A percentile compares a stretch with the other conserved stretches of the same genome.
phyloP scores from a whole-genome alignment of 2,888 invertebrate genomes.

The Agrotis exclamationis region DNA sequence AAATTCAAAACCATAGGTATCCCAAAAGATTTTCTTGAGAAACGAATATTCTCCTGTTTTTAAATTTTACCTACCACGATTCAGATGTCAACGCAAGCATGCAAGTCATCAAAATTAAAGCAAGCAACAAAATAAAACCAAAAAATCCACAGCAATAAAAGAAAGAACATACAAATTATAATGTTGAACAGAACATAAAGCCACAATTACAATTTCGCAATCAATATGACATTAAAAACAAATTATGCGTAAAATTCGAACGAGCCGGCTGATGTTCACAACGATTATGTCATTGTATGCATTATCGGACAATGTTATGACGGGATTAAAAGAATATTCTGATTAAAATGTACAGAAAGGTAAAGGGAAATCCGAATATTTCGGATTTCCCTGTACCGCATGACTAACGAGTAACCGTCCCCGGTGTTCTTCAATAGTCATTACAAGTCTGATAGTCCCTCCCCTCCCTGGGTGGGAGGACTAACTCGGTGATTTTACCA shows the following conservation, averaged over 20 bases:
- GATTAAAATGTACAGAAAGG: not conserved
- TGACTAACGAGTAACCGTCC: no score
- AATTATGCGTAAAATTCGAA: conserved; percentile 52
- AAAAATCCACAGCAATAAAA: conserved; percentile 20
- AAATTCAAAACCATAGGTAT: no score
- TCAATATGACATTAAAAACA: conserved; percentile 60
- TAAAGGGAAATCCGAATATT: no score
- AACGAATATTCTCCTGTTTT: no score
- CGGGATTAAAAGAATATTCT: conserved; percentile 13
- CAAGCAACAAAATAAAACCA: not conserved
- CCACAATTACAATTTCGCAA: conserved; percentile 49
- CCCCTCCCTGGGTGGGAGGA: no score
- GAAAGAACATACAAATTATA: conserved; percentile 39
- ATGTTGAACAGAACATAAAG: conserved; percentile 24
- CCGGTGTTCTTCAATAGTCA: no score
- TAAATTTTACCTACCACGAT: no score
- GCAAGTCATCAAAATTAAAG: not conserved
- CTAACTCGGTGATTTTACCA: no score
- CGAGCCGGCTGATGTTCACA: conserved; percentile 34
- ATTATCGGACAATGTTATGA: conserved; percentile 28
- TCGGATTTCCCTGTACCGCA: no score
- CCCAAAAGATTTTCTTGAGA: no score
- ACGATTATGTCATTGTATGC: conserved; percentile 40
- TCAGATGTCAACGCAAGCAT: no score
- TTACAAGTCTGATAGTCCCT: no score